Conservation (phyloP, 1,140 invertebrate genomes). For the Diorhabda sublineata region DNA sequence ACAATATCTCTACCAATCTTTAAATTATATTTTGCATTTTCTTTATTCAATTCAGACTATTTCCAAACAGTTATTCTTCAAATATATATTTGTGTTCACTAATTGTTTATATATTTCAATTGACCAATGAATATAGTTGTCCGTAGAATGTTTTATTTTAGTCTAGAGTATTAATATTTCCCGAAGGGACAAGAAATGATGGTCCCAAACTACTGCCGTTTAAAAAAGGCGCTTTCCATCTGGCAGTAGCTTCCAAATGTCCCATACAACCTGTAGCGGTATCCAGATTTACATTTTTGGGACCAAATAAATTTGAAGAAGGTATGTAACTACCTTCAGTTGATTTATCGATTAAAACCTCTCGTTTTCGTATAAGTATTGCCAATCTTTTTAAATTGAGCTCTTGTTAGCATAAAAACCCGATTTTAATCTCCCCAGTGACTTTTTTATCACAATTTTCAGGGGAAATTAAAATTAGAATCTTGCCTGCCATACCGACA, state of each 20-base stretch:
- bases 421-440: no score
- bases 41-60: no score
- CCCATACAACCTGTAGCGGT: constrained; percentile 86
- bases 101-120: no score
- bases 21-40: no score
- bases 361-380: no score
- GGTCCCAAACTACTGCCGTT: constrained; percentile 68
- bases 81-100: no score
- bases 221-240: constrained; percentile 92
- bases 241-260: constrained; percentile 76
- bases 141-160: constrained; percentile 42
- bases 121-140: no score
- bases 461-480: constrained; percentile 66
- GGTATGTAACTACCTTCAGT: constrained; percentile 52
- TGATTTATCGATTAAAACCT: no score
- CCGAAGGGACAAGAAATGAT: constrained; percentile 70
- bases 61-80: no score
- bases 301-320: constrained; percentile 68
- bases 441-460: constrained; percentile 24
- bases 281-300: constrained; percentile 81
- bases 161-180: constrained; percentile 71
- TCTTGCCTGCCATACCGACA: constrained; percentile 67
- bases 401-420: no score
- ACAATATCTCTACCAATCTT: no score
- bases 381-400: no score